Base-by-base conservation (phyloP, 2,797 vertebrate genomes). In the Buphagus erythrorhynchus region DNA sequence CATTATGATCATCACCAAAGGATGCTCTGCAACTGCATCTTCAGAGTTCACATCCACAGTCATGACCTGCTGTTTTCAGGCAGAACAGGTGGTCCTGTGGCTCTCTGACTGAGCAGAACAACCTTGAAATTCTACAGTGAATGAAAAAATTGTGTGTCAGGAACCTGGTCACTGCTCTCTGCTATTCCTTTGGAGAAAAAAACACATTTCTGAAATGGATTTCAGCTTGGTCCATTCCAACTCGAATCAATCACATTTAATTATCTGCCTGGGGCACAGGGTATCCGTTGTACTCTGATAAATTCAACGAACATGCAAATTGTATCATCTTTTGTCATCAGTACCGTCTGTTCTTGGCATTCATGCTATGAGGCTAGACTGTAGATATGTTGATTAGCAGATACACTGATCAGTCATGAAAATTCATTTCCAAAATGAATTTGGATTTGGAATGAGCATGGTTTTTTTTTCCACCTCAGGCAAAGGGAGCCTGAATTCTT, bases 381-480 rank as follows among this genome's bases (percentile, higher is more conserved):
- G 87, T 52, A 86, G 91, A 84, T 91, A 66, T 52, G 90, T 78
- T 94, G 93, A 96, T 96, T 79, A 96, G 63, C 71, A 88, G 93
- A 95, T 94, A 93, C 1, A 4, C 80, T 95, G 94, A 96, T 95
- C 91, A 84, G 94, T 94, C 94, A 96, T 94, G 96, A 96, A 97
- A 96, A 96, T 96, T 97, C 76, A 96, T 94, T 94, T 92, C 82
- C 74, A 95, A 95, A 96, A 95, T 95, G 35, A 91, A 88, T 91
- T 84, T 90, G 82, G 82, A 86, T 94, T 93, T 95, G 90, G 90
- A 96, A 95, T 38, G 62, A 94, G 54, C 73, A 61, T 51, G 13
- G 1, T 40, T 40, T 2, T 49, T 89, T 88, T 93, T 76, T 38
- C 77, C 48, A 93, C 96, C 93, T 96, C 90, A 48, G 95, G 95